Evolutionary conservation across 1,140 invertebrate species (phyloP).

Genomic region (Eueides isabella): DNA sequence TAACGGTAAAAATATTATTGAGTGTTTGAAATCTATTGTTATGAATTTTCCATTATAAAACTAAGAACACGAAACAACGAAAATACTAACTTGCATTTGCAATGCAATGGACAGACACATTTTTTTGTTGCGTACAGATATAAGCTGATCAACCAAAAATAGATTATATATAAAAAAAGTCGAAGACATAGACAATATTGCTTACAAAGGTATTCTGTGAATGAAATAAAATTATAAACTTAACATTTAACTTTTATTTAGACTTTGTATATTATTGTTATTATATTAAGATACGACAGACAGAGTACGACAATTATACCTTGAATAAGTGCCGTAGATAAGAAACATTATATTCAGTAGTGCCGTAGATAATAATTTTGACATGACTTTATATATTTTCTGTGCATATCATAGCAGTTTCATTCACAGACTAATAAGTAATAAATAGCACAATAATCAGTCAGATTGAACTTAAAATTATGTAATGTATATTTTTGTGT

Average conservation of each 20-base stretch:
- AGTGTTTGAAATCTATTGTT: slow-evolving; percentile 21
- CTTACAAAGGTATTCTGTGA: not conserved
- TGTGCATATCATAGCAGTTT: not conserved
- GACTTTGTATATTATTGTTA: no score
- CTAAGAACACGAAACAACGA: slow-evolving; percentile 46
- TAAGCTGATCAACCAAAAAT: slow-evolving; percentile 3
- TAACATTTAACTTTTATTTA: no score
- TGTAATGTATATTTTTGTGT: not conserved
- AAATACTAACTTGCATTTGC: slow-evolving; percentile 47
- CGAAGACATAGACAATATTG: not conserved
- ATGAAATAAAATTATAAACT: no score
- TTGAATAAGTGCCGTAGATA: no score
- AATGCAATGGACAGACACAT: slow-evolving; percentile 48
- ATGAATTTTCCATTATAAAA: slow-evolving; percentile 39
- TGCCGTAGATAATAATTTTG: no score
- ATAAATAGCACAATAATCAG: no score
- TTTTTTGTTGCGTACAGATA: slow-evolving; percentile 30
- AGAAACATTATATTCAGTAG: no score
- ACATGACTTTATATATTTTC: no score
- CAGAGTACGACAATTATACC: no score
- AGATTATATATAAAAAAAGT: slow-evolving; percentile 1
- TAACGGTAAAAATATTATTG: slow-evolving; percentile 33
- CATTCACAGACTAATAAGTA: slow-evolving; percentile 11
- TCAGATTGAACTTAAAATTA: slow-evolving; percentile 18
- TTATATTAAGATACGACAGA: no score